Percentiles rank a stretch among this genome's conserved stretches.
Conservation (phyloP, 2,113 vertebrate genomes). For the Excalfactoria chinensis region DNA sequence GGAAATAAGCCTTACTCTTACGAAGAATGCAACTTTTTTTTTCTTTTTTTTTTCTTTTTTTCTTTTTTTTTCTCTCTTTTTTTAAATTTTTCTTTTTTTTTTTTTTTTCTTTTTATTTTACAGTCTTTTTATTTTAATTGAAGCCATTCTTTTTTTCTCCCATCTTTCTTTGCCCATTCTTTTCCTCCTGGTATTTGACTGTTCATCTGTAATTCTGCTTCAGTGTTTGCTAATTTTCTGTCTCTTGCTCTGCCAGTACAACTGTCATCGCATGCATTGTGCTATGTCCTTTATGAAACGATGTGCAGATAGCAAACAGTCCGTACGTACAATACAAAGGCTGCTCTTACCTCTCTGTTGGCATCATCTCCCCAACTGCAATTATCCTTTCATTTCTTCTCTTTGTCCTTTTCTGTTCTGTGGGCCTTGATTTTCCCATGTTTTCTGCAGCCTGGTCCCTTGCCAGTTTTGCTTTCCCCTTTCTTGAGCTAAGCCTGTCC, state of each 20-base stretch:
- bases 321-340: neutral
- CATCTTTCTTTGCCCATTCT: neutral
- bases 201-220: neutral
- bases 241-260: neutral
- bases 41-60: neutral
- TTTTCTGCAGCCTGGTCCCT: neutral
- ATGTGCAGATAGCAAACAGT: neutral
- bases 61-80: neutral
- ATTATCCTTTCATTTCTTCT: neutral
- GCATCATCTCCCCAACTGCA: neutral
- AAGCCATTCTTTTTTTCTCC: neutral
- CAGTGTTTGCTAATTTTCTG: conserved; percentile 4
- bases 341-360: conserved; percentile 12
- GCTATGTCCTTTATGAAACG: neutral
- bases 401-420: neutral
- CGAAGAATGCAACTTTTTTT: neutral
- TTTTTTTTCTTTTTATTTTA: neutral
- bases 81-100: neutral
- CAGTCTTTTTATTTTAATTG: neutral
- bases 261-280: neutral
- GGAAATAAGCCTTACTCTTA: neutral
- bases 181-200: neutral
- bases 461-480: neutral
- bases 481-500: neutral
- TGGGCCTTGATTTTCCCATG: neutral